Conservation (phyloP, 2,113 vertebrate genomes). For the Heptranchias perlo region DNA sequence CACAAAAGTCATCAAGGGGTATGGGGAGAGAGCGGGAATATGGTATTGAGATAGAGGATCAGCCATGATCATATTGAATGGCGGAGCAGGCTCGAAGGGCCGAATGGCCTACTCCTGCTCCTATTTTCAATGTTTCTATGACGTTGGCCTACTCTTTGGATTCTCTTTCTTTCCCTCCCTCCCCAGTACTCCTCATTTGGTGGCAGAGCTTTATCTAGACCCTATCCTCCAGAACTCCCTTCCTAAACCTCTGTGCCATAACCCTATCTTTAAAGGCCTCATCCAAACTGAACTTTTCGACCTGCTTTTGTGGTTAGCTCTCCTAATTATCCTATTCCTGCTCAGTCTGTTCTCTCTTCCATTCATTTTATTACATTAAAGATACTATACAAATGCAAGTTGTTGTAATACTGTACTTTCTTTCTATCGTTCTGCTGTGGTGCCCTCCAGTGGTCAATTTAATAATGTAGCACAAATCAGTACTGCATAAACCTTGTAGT, state of each 20-base stretch:
- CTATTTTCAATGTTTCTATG: too few species aligned
- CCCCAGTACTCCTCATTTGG: not conserved
- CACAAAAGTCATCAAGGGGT: too few species aligned
- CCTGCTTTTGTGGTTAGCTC: not conserved
- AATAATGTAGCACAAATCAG: not conserved
- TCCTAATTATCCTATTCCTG: not conserved
- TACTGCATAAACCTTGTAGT: not conserved
- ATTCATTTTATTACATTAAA: not conserved
- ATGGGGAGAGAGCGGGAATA: too few species aligned
- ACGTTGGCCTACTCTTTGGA: too few species aligned
- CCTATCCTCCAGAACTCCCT: not conserved
- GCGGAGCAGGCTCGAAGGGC: too few species aligned
- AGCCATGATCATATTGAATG: too few species aligned
- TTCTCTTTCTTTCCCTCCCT: not conserved
- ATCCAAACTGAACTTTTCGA: too few species aligned
- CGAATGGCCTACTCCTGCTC: too few species aligned
- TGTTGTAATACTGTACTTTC: not conserved
- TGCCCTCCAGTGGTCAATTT: not conserved
- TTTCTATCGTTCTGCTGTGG: not conserved
- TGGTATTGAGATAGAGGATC: too few species aligned
- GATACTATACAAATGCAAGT: not conserved
- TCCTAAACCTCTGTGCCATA: not conserved
- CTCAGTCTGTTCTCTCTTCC: not conserved
- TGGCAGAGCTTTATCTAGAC: not conserved
- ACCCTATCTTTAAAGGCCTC: not conserved